A percentile compares a stretch with the other conserved stretches of the same genome.
Conservation (phyloP, 2,888 invertebrate species). For the Brachynemurus nebulosus region DNA sequence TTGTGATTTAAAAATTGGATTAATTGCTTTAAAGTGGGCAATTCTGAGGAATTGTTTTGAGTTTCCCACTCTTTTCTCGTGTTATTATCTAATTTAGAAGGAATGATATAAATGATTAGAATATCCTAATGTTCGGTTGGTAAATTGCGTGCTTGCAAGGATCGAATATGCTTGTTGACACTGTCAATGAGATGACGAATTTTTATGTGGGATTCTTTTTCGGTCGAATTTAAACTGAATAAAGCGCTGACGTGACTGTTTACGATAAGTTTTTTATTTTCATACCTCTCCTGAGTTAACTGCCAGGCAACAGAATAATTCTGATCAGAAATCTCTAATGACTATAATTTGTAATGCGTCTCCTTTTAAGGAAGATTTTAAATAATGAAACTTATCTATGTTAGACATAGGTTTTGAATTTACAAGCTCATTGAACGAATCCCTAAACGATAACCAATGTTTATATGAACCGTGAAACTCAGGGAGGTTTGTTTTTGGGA, state of each 20-base stretch:
- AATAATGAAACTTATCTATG: constrained; percentile 12
- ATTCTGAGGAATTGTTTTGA: neutral
- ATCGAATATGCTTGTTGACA: neutral
- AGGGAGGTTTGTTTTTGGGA: constrained; percentile 10
- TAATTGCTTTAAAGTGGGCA: neutral
- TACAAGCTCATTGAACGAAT: constrained; percentile 8
- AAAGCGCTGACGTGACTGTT: constrained; percentile 1
- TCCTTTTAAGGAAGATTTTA: constrained; percentile 7
- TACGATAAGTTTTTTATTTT: constrained; percentile 1
- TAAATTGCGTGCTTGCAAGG: neutral
- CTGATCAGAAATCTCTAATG: constrained; percentile 5
- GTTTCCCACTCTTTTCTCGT: constrained; percentile 4
- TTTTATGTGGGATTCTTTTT: neutral
- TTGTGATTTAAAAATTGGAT: neutral
- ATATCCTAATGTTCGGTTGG: neutral
- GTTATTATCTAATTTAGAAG: constrained; percentile 2
- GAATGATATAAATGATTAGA: constrained; percentile 1
- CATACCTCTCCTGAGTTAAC: neutral
- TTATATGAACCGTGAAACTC: constrained; percentile 10
- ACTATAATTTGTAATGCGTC: constrained; percentile 4
- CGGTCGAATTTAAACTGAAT: neutral
- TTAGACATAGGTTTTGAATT: constrained; percentile 4
- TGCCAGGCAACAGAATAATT: constrained; percentile 9
- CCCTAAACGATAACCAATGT: constrained; percentile 9
- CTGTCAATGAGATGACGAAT: neutral